Base-by-base conservation (phyloP, 2,113 vertebrate genomes). In the Cheirogaleus medius region DNA sequence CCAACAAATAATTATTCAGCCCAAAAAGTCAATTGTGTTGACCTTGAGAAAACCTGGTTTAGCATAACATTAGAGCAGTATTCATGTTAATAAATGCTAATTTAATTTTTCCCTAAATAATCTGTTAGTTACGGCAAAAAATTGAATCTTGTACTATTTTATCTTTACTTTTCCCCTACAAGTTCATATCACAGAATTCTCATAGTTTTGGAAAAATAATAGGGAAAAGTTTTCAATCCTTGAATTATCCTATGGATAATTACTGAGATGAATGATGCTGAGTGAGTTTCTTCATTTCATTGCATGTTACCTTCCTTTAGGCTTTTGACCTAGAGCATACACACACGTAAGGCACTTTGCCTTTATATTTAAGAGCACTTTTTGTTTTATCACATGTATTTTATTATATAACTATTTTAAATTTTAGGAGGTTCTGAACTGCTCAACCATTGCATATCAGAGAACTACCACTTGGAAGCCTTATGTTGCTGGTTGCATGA, bases 301-400 rank as follows among this genome's bases (percentile, higher is more conserved):
- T 37, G 18, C 4, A 1, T 5, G 2, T 37, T 3, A 2, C 13
- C 37, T 88, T 37, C 52, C 76, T 54, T 78, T 52, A 68, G 37
- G 21, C 18, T 60, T 63, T 63, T 39, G 47, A 29, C 34, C 13
- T 6, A 32, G 12, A 32, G 20, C 37, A 5, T 11, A 2, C 11
- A 32, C 0, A 52, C 0, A 0, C 10, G 0, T 9, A 8, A 42
- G 9, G 7, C 17, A 20, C 5, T 58, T 39, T 60, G n/a, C 3
- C 1, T 2, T 58, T 14, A 6, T 23, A 21, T 10, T 60, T 34
- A 73, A 14, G 39, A 17, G 11, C 0, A 0, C 18, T 91, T 49
- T 91, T 37, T n/a, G 29, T 81, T 77, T 42, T 14, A 78, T 68
- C 21, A 11, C 23, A 8, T 71, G 3, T 49, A 14, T 17, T 86